A percentile compares a stretch with the other conserved stretches of the same genome.
phyloP scores from a whole-genome alignment of 2,113 vertebrate species.

The Passer montanus region DNA sequence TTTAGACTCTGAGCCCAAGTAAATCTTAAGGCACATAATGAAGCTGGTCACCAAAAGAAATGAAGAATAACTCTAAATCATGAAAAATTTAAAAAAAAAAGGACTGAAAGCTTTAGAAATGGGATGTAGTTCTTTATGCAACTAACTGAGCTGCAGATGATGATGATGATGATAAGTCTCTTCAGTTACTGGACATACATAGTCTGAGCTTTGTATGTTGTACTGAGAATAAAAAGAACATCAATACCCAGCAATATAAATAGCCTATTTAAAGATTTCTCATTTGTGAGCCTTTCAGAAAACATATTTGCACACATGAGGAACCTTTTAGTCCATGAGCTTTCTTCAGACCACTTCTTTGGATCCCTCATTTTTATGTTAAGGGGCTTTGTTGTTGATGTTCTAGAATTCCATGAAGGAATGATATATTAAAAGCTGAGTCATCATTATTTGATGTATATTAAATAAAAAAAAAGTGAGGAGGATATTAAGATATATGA shows the following conservation, averaged over 20 bases:
- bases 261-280: neutral
- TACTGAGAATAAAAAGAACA: neutral
- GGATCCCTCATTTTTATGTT: neutral
- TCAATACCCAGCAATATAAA: neutral
- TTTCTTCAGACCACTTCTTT: neutral
- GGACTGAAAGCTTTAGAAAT: neutral
- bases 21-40: neutral
- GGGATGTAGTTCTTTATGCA: neutral
- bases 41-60: neutral
- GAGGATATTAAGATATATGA: neutral
- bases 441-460: neutral
- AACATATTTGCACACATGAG: neutral
- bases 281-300: neutral
- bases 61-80: neutral
- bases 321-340: fast-evolving
- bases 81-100: neutral
- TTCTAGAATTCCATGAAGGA: neutral
- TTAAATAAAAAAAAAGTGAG: neutral
- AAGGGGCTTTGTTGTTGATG: neutral
- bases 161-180: neutral
- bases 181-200: neutral
- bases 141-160: neutral
- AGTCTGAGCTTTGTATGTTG: neutral
- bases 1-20: neutral
- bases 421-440: neutral